Evolutionary conservation across 2,113 vertebrate species (phyloP).

Genomic region (Engraulis encrasicolus): DNA sequence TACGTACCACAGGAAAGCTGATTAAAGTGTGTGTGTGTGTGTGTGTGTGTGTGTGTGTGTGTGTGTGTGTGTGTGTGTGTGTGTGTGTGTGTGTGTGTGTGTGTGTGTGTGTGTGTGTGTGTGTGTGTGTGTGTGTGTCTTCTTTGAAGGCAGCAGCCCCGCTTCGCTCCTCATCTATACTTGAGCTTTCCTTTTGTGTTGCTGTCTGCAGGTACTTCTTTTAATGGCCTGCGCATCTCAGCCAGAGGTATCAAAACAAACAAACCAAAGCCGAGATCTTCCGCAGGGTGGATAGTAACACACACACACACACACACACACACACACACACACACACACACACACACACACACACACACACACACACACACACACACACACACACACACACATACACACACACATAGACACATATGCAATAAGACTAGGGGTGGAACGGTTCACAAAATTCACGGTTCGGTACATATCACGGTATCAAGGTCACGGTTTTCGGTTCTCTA

Average conservation of each 20-base stretch:
- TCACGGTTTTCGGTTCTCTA: no score
- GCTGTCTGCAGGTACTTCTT: slow-evolving; percentile 53
- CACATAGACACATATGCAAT: not conserved
- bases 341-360: not conserved
- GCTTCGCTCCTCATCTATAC: slow-evolving; percentile 46
- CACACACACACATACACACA: no score
- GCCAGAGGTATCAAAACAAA: slow-evolving; percentile 57
- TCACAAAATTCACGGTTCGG: no score
- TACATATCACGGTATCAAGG: no score
- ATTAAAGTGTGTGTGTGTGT: no score
- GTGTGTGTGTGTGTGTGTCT: no score
- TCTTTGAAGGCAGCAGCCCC: slow-evolving; percentile 30
- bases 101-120: no score
- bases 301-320: not conserved
- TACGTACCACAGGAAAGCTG: slow-evolving; percentile 74
- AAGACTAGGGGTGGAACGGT: no score
- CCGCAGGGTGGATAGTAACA: not conserved
- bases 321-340: slow-evolving; percentile 5
- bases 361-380: not conserved
- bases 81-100: no score
- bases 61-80: no score
- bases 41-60: no score
- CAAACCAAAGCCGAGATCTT: slow-evolving; percentile 13
- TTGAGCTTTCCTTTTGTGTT: slow-evolving; percentile 47
- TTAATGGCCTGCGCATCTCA: slow-evolving; percentile 53